These are phyloP conservation scores for Erebia aethiops DNA, from an alignment of 2,888 invertebrate species.

Conservation along the genomic window DNA sequence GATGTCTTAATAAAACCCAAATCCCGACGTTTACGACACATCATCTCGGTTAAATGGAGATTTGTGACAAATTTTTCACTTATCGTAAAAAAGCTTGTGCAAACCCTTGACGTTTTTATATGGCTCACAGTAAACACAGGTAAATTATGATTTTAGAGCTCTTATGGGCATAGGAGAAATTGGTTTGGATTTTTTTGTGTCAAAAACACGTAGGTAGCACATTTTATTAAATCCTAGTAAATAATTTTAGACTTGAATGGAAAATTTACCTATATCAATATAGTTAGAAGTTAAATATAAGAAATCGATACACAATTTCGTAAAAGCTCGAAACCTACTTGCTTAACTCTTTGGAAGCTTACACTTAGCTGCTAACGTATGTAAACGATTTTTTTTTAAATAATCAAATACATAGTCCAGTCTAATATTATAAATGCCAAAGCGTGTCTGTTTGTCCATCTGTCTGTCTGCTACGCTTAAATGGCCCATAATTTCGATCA, in stretches of 20 bases:
- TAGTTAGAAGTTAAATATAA: no score
- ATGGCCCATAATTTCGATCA: no score
- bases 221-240: not conserved
- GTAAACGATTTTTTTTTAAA: no score
- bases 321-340: no score
- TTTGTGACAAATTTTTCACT: slow-evolving; percentile 34
- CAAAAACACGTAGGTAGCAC: not conserved
- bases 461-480: no score
- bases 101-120: slow-evolving; percentile 31
- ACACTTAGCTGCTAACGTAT: no score
- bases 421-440: no score
- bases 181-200: slow-evolving; percentile 2
- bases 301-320: no score
- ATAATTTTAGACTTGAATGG: not conserved
- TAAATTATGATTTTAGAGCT: slow-evolving; percentile 24
- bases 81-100: slow-evolving; percentile 33
- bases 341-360: no score
- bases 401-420: no score
- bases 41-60: slow-evolving; percentile 31
- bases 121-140: slow-evolving; percentile 18
- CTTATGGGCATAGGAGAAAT: slow-evolving; percentile 17
- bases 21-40: slow-evolving; percentile 39
- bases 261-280: no score
- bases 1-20: slow-evolving; percentile 42
- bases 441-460: no score